Evolutionary conservation across 1,140 invertebrate species (phyloP).

Genomic region (Drepana arcuata): DNA sequence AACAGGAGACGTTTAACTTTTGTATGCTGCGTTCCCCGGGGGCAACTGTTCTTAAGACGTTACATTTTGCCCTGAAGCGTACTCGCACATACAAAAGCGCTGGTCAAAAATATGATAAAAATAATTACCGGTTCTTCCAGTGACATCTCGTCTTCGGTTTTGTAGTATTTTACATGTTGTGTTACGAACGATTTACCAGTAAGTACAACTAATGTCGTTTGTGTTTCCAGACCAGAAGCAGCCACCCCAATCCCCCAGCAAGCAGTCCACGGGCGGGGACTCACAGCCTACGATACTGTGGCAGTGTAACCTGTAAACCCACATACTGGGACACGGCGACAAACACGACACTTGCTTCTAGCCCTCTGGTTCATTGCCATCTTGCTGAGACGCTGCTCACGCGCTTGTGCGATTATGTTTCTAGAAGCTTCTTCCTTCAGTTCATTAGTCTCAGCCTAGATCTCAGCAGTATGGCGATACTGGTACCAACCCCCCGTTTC

Average conservation of each 20-base stretch:
- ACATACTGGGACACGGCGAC: conserved; percentile 11
- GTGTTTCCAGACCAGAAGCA: conserved; percentile 87
- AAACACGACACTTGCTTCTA: conserved; percentile 6
- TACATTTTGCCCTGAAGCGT: too few relatives aligned
- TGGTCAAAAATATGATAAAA: too few relatives aligned
- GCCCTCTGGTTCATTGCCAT: conserved; percentile 16
- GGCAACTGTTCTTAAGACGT: too few relatives aligned
- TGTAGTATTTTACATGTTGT: too few relatives aligned
- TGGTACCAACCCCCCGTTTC: conserved; percentile 25
- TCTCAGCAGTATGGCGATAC: conserved; percentile 28
- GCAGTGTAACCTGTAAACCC: conserved; percentile 93
- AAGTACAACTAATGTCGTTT: background rate
- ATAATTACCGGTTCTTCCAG: too few relatives aligned
- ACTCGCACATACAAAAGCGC: too few relatives aligned
- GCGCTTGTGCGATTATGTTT: conserved; percentile 3
- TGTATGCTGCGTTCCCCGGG: too few relatives aligned
- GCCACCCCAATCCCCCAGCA: conserved; percentile 80
- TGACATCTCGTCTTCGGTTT: too few relatives aligned
- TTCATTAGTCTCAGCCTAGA: background rate
- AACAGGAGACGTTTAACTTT: too few relatives aligned
- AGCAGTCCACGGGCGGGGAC: conserved; percentile 81
- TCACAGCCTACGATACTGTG: conserved; percentile 97
- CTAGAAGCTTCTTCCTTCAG: background rate
- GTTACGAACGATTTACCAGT: too few relatives aligned
- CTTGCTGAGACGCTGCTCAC: conserved; percentile 19